Evolutionary conservation across 2,113 vertebrate genomes (phyloP).

Genomic region (Turnix velox): DNA sequence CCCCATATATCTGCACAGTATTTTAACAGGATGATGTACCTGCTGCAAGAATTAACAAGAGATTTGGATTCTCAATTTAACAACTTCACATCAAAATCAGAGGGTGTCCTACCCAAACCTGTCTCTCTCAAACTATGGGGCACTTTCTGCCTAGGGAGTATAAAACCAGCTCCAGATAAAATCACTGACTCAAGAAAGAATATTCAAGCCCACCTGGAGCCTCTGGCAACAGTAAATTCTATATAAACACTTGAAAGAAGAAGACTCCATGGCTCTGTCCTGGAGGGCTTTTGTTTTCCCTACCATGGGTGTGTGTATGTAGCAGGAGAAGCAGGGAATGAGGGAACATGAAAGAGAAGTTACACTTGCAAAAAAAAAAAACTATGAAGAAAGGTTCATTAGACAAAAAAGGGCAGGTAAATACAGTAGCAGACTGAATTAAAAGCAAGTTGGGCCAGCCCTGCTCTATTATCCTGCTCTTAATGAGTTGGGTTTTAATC

Average conservation of each 20-base stretch:
- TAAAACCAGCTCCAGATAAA: not conserved
- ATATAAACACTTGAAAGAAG: not conserved
- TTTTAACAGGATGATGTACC: not conserved
- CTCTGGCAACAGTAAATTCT: not conserved
- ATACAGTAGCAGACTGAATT: not conserved
- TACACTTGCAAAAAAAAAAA: not conserved
- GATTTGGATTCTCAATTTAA: not conserved
- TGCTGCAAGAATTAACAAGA: not conserved
- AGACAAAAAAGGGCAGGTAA: not conserved
- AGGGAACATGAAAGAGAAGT: not conserved
- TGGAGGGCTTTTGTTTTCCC: not conserved
- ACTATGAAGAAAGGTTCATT: not conserved
- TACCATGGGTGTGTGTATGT: accelerated
- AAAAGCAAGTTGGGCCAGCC: not conserved
- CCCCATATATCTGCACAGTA: not conserved
- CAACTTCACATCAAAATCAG: not conserved
- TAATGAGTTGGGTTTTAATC: not conserved
- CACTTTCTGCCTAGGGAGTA: not conserved
- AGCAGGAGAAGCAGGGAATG: not conserved
- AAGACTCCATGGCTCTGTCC: not conserved
- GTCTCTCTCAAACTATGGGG: not conserved
- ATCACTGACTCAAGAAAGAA: not conserved
- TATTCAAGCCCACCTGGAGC: not conserved
- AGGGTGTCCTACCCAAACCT: not conserved
- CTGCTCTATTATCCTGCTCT: not conserved